phyloP scores from a whole-genome alignment of 2,113 vertebrate species.

The Connochaetes taurinus region DNA sequence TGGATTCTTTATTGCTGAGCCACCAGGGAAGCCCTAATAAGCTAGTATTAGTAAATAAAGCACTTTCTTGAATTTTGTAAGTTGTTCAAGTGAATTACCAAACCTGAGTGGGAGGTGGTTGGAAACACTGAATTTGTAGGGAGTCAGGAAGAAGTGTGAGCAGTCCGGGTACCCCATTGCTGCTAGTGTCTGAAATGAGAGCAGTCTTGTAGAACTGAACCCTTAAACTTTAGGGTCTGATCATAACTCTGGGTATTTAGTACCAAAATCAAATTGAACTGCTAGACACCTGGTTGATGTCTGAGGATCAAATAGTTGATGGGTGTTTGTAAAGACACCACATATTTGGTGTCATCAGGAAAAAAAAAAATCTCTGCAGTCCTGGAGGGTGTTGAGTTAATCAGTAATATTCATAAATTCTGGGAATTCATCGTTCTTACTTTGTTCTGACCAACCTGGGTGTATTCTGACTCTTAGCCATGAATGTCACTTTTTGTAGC shows the following conservation, averaged over 20 bases:
- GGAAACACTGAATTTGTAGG: neutral
- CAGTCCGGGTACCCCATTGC: no score
- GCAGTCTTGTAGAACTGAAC: neutral
- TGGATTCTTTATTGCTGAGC: neutral
- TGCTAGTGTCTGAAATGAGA: neutral
- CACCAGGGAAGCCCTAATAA: neutral
- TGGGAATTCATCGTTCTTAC: neutral
- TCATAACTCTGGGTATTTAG: neutral
- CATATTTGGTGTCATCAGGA: neutral
- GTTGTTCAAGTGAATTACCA: neutral
- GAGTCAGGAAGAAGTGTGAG: neutral
- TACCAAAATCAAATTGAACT: neutral
- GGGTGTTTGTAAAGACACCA: neutral
- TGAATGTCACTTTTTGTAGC: neutral
- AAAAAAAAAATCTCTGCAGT: neutral
- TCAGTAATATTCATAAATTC: neutral
- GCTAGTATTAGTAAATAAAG: neutral
- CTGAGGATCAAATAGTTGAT: neutral
- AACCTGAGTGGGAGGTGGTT: neutral
- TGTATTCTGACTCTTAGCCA: neutral
- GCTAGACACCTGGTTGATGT: neutral
- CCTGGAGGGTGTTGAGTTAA: neutral
- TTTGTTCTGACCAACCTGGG: neutral
- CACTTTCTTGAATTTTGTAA: neutral
- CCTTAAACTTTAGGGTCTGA: neutral